Base-by-base conservation (phyloP, 2,888 invertebrate genomes). In the Molanna angustata region DNA sequence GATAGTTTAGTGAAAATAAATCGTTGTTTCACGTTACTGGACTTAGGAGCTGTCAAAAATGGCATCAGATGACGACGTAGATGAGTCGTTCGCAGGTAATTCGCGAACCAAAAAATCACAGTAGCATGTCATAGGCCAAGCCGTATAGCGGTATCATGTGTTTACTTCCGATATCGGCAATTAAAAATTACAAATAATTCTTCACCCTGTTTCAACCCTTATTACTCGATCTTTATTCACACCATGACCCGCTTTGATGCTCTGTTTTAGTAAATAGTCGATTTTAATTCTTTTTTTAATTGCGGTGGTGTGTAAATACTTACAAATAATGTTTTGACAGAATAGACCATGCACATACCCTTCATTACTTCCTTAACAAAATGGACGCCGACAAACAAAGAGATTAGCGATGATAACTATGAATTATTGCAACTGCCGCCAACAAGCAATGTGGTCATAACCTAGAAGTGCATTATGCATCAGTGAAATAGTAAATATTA, bases 31-130 rank as follows among this genome's bases (percentile, higher is more conserved):
- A 27, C 27, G 27, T 4, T 11, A 27, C 11, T 7, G 27, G 4
- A 6, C 22, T 27, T 44, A 69, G 55, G 55, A 42, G 39, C 43
- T 43, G 47, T 51, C 37, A 47, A 45, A 32, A 72, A 90, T 90
- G 90, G 90, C 90, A 73, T 90, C 90, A 61, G 90, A 90, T 67
- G 90, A 90, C 69, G 90, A 90, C 76, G 84, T 90, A 70, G 90
- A 90, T 67, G 91, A 90, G 70, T 86, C 84, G 71, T 87, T 85
- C 69, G 89, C 88, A 80, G 90, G 91, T 90, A 80, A 88, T 85
- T 74, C 67, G 65, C 67, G 63, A 69, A 49, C 54, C 49, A 69
- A 73, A 56, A 56, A 52, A 49, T 51, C 73, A 71, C 67, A 67
- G 71, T 64, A 76, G 75, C 72, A 74, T 76, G 75, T 76, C 75